Percentiles rank a stretch among this genome's conserved stretches.
Conservation (phyloP, 2,797 vertebrate species). For the Alexandromys oeconomus region DNA sequence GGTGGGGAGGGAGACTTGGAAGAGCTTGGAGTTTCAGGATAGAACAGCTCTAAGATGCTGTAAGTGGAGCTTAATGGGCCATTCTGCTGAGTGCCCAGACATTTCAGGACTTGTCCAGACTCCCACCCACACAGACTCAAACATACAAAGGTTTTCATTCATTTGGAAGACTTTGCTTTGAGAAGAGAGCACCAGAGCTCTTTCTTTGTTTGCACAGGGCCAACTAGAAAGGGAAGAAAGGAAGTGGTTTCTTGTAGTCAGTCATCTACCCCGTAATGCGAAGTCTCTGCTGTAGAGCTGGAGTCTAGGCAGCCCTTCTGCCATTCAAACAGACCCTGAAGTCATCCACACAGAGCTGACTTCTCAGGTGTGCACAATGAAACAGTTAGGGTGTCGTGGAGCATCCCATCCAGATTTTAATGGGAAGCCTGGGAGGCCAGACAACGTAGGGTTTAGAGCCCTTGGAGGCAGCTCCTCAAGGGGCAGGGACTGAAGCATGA, state of each 20-base stretch:
- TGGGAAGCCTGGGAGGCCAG: background rate
- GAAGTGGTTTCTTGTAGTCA: background rate
- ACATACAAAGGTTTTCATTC: background rate
- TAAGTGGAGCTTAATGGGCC: background rate
- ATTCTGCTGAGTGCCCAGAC: background rate
- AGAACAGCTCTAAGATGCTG: background rate
- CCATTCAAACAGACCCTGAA: background rate
- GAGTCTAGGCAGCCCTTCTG: background rate
- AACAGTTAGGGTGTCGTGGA: background rate
- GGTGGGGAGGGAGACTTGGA: background rate
- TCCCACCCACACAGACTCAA: background rate
- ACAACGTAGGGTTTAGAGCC: background rate
- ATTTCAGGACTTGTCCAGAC: background rate
- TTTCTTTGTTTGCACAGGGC: background rate
- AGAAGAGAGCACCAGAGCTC: background rate
- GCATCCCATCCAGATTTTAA: background rate
- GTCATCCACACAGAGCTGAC: background rate
- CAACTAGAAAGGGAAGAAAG: background rate
- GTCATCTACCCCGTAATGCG: too few species aligned
- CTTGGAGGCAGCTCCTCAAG: background rate
- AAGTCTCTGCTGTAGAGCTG: too few species aligned
- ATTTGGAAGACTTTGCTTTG: background rate
- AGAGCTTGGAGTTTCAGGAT: background rate
- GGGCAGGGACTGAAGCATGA: background rate
- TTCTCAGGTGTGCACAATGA: background rate